Percentiles rank a stretch among this genome's conserved stretches.
These are phyloP conservation scores for Brachyhypopomus gauderio DNA, from an alignment of 2,113 vertebrate species.

Conservation along the genomic window DNA sequence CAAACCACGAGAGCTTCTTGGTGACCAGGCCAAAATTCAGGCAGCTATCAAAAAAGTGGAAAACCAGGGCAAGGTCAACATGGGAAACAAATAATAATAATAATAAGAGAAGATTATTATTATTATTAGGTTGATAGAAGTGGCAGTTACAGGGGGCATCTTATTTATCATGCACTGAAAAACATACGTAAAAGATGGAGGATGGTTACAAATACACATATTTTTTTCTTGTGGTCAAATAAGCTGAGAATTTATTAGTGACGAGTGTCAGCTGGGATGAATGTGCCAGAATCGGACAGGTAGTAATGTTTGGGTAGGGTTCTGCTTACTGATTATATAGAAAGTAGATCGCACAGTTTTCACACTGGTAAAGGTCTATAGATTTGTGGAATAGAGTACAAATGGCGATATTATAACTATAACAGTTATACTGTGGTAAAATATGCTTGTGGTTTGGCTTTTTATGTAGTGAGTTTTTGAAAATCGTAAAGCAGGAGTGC, in stretches of 20 bases:
- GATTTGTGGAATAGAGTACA: background rate
- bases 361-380: background rate
- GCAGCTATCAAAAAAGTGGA: conserved; percentile 97
- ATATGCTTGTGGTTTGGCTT: background rate
- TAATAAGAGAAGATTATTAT: background rate
- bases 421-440: background rate
- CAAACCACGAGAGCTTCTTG: conserved; percentile 86
- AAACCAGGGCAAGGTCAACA: conserved; percentile 92
- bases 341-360: background rate
- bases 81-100: conserved; percentile 53
- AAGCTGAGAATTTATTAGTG: background rate
- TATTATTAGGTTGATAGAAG: background rate
- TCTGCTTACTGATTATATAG: background rate
- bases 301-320: background rate
- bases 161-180: conserved; percentile 23
- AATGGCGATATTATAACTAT: background rate
- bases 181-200: background rate
- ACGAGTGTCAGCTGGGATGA: background rate
- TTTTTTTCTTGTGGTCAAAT: background rate
- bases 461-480: background rate
- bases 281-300: background rate
- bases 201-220: conserved; percentile 15
- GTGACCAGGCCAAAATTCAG: conserved; percentile 90
- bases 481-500: background rate
- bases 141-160: background rate